A percentile compares a stretch with the other conserved stretches of the same genome.
Conservation (phyloP, 1,140 invertebrate species). For the Hetaerina americana region DNA sequence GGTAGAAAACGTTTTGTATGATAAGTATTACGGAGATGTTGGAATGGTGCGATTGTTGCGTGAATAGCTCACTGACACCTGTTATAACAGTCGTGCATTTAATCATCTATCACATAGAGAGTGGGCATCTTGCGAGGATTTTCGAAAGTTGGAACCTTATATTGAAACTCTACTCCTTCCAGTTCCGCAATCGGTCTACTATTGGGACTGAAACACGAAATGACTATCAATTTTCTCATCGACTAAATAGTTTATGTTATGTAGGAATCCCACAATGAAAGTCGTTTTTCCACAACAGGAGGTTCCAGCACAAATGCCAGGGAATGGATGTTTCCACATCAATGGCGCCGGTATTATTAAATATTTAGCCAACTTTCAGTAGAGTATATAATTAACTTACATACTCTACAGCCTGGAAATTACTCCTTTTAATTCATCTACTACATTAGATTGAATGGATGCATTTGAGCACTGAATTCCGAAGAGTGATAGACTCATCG, state of each 20-base stretch:
- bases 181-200: background rate
- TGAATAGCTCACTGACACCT: background rate
- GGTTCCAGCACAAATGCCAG: background rate
- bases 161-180: background rate
- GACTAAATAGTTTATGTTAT: background rate
- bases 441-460: background rate
- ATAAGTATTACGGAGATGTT: background rate
- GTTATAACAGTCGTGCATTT: background rate
- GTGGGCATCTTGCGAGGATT: background rate
- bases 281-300: background rate
- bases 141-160: background rate
- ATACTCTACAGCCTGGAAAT: background rate
- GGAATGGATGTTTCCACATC: background rate
- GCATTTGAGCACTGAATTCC: too few species aligned
- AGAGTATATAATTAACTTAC: background rate
- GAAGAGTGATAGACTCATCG: too few species aligned
- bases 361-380: too few species aligned
- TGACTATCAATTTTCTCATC: background rate
- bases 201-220: background rate
- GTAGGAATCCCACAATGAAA: background rate
- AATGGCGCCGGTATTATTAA: too few species aligned
- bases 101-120: background rate
- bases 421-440: background rate
- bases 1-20: background rate
- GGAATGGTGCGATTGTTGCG: background rate